These are phyloP conservation scores for Notothenia rossii DNA, from an alignment of 2,113 vertebrate species.

Conservation along the genomic window DNA sequence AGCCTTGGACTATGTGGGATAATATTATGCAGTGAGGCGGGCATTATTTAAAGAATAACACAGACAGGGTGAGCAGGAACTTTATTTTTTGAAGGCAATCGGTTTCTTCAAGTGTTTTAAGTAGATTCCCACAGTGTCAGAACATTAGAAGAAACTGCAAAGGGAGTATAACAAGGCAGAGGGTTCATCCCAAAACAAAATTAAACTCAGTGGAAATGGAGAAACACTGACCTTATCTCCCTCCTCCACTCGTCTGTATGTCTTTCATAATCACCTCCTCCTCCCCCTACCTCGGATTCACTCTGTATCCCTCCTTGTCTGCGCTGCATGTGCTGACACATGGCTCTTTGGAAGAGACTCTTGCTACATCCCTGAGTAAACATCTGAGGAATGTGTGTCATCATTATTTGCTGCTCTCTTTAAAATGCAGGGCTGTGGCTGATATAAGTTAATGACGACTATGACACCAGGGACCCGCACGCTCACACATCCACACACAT, in stretches of 20 bases:
- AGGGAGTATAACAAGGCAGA: conserved; percentile 10
- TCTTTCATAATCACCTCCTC: conserved; percentile 20
- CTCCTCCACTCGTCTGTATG: neutral
- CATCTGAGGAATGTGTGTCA: conserved; percentile 7
- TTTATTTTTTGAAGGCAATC: too few relatives aligned
- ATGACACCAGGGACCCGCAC: neutral
- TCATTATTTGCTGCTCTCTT: neutral
- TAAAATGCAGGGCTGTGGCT: conserved; percentile 27
- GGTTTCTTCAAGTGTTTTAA: too few relatives aligned
- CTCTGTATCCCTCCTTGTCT: conserved; percentile 32
- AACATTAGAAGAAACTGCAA: too few relatives aligned
- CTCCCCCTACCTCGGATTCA: conserved; percentile 23
- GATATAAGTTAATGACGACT: conserved; percentile 12
- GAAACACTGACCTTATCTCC: conserved; percentile 18
- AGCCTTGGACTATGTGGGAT: too few relatives aligned
- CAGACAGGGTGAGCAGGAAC: too few relatives aligned
- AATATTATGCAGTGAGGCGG: too few relatives aligned
- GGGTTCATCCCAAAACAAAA: conserved; percentile 24
- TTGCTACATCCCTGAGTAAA: conserved; percentile 31
- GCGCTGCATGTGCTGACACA: conserved; percentile 38
- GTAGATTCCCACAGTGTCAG: too few relatives aligned
- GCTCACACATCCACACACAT: neutral
- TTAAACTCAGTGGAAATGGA: conserved; percentile 26
- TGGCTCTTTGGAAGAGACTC: conserved; percentile 23
- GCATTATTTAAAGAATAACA: too few relatives aligned